These are phyloP conservation scores for Lasioglossum morio DNA, from an alignment of 2,888 invertebrate species.

Conservation along the genomic window DNA sequence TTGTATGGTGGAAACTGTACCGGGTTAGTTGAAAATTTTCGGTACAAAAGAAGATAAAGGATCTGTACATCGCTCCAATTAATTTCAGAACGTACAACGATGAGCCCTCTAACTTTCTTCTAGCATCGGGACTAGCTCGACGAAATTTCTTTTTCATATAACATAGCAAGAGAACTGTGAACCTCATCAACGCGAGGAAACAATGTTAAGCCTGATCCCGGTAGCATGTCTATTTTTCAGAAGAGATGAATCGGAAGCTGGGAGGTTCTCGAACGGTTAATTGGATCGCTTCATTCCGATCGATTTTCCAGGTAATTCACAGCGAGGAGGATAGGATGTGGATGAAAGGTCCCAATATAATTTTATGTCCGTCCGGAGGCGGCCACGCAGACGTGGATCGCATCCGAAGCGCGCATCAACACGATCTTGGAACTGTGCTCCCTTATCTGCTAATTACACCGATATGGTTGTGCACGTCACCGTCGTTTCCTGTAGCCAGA, in stretches of 20 bases:
- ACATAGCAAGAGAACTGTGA: neutral
- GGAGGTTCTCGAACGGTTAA: neutral
- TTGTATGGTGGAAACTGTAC: neutral
- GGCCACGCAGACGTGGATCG: constrained; percentile 78
- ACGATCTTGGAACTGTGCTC: constrained; percentile 71
- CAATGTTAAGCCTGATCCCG: neutral
- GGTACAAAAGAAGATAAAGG: neutral
- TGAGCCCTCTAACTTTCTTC: neutral
- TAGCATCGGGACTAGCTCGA: neutral
- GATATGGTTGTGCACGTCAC: constrained; percentile 73
- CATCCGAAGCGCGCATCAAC: constrained; percentile 74
- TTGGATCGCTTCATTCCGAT: constrained; percentile 24
- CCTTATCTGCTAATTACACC: constrained; percentile 72
- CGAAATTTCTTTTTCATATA: neutral
- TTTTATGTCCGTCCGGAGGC: constrained; percentile 70
- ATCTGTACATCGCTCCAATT: neutral
- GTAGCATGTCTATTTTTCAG: neutral
- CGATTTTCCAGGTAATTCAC: constrained; percentile 75
- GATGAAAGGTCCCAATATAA: constrained; percentile 71
- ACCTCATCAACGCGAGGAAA: neutral
- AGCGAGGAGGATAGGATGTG: constrained; percentile 79
- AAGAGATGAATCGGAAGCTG: neutral
- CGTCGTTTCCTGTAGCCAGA: constrained; percentile 55
- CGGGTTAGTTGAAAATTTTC: neutral
- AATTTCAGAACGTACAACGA: neutral